phyloP scores from a whole-genome alignment of 2,797 vertebrate species.

The Manis javanica region DNA sequence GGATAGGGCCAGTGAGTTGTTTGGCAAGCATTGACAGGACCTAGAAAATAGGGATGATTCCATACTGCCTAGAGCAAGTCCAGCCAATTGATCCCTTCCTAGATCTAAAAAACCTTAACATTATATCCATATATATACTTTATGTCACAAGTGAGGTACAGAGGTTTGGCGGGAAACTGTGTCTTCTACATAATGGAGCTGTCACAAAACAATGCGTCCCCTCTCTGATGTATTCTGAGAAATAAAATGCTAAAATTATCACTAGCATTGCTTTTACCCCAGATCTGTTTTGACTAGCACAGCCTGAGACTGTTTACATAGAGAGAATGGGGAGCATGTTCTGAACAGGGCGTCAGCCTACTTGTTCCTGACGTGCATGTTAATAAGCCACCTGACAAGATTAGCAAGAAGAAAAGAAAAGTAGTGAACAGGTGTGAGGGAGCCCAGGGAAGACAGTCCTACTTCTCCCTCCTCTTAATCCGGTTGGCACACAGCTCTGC shows the following conservation, averaged over 20 bases:
- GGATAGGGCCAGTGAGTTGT: not conserved
- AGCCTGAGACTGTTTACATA: slow-evolving; percentile 34
- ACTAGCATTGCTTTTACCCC: not conserved
- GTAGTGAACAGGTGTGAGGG: slow-evolving; percentile 14
- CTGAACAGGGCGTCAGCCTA: not conserved
- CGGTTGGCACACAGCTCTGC: not conserved
- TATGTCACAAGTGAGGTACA: not conserved
- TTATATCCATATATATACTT: not conserved
- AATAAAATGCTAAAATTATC: slow-evolving; percentile 73
- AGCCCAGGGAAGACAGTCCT: not conserved
- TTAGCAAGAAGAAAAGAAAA: slow-evolving; percentile 56
- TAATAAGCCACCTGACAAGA: slow-evolving; percentile 66
- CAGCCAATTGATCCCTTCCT: not conserved
- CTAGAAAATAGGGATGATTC: not conserved
- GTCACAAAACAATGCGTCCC: not conserved
- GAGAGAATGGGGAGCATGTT: slow-evolving; percentile 40
- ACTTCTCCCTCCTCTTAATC: not conserved
- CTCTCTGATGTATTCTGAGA: slow-evolving; percentile 36
- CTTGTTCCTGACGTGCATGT: slow-evolving; percentile 17
- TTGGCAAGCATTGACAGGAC: not conserved
- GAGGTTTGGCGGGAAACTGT: slow-evolving; percentile 30
- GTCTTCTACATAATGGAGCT: not conserved
- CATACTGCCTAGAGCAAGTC: not conserved
- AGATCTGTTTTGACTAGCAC: slow-evolving; percentile 42
- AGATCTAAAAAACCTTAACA: not conserved